These are phyloP conservation scores for Crocallis elinguaria DNA, from an alignment of 2,888 invertebrate genomes.

Conservation along the genomic window DNA sequence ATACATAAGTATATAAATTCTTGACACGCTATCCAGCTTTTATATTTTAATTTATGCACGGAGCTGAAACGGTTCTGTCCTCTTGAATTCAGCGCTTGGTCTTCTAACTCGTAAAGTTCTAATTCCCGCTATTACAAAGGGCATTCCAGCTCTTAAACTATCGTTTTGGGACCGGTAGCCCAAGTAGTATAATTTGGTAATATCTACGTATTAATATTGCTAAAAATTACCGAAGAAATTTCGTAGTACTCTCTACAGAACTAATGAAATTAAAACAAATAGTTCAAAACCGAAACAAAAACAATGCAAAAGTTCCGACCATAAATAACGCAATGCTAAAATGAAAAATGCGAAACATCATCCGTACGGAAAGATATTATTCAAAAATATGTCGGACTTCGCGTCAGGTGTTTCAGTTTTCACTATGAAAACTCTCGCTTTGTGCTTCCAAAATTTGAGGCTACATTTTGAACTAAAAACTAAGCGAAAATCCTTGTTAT, in stretches of 20 bases:
- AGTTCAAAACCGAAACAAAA: background rate
- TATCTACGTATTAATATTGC: background rate
- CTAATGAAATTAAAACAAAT: background rate
- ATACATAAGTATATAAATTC: too few species aligned
- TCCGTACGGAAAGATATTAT: background rate
- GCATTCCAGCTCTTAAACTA: constrained; percentile 8
- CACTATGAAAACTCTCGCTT: constrained; percentile 27
- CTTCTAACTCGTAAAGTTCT: constrained; percentile 15
- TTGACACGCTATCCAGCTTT: background rate
- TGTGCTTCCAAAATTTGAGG: constrained; percentile 26
- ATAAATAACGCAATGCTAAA: constrained; percentile 5
- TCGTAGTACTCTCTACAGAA: background rate
- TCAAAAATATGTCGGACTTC: constrained; percentile 6
- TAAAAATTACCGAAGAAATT: background rate
- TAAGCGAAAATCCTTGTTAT: constrained; percentile 32
- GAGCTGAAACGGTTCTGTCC: background rate
- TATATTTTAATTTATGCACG: background rate
- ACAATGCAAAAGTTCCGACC: constrained; percentile 1
- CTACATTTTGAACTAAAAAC: constrained; percentile 21
- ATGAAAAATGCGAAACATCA: background rate
- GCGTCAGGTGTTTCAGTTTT: constrained; percentile 13
- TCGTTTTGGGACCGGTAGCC: constrained; percentile 6
- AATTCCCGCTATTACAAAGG: constrained; percentile 14
- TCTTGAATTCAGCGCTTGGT: background rate
- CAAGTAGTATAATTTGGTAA: background rate